Base-by-base conservation (phyloP, 2,113 vertebrate species). In the Calyptomena viridis region DNA sequence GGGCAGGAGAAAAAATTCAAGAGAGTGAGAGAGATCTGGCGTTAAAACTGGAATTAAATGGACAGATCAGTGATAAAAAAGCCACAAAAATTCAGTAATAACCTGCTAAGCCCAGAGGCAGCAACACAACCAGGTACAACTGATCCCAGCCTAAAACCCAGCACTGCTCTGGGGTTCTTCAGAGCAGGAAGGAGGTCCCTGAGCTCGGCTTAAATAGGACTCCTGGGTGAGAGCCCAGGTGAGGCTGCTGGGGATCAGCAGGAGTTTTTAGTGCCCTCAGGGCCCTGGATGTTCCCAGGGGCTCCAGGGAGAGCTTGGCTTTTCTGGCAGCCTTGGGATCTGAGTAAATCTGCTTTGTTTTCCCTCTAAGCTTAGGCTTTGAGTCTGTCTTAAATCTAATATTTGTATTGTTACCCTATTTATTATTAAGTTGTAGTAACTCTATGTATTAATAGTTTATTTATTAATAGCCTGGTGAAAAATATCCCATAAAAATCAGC, bases 181-280 rank as follows among this genome's bases (percentile, higher is more conserved):
- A 17, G 2, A 1, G 1, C 5, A 4, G 2, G 8, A 53, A 1
- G 0, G 0, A 5, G 0, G 0, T 3, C 11, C 23, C 15, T 35
- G 22, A 49, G 23, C 49, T 86, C 0, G 0, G 18, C 50, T 86
- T 73, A 69, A 83, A 64, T 60, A 44, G 24, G 35, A 67, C 33
- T 44, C 25, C 12, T 53, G 35, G 17, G 2, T n/a, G n/a, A n/a
- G 13, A n/a, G 23, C 27, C 31, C 62, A 75, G 58, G 53, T 88
- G 80, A 46, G 76, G 42, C 31, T 81, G 49, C 3, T 74, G 11
- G 23, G 64, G 37, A 13, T 50, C 37, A 33, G 52, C 3, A 17
- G 13, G 27, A 25, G n/a, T 69, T 69, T 94, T 25, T n/a, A n/a
- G n/a, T n/a, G n/a, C n/a, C n/a, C n/a, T n/a, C n/a, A n/a, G n/a